Evolutionary conservation across 2,888 invertebrate genomes (phyloP).

Genomic region (Teinopalpus imperialis): DNA sequence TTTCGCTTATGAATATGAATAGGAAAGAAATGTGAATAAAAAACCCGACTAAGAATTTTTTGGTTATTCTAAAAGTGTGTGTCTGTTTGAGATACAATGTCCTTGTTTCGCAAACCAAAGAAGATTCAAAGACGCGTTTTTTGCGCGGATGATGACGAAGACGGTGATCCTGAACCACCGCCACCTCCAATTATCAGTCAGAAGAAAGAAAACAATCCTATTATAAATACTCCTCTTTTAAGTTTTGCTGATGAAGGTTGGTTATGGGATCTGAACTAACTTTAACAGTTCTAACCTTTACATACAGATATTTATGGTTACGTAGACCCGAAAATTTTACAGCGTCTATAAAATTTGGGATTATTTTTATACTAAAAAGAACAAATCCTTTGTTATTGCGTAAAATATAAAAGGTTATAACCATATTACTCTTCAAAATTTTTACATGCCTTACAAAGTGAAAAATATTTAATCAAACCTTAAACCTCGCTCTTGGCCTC

Average conservation of each 20-base stretch:
- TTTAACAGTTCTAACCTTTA: constrained; percentile 7
- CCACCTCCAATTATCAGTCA: constrained; percentile 76
- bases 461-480: too few species aligned
- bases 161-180: constrained; percentile 74
- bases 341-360: too few species aligned
- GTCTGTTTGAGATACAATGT: constrained; percentile 75
- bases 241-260: constrained; percentile 91
- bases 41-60: neutral
- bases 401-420: too few species aligned
- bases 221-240: constrained; percentile 83
- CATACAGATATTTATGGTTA: too few species aligned
- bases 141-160: constrained; percentile 86
- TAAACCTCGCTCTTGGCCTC: too few species aligned
- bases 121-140: constrained; percentile 90
- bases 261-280: constrained; percentile 2
- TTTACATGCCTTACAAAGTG: too few species aligned
- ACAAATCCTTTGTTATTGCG: too few species aligned
- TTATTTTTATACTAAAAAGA: too few species aligned
- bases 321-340: too few species aligned
- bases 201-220: constrained; percentile 72
- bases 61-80: neutral
- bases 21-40: neutral
- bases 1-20: neutral
- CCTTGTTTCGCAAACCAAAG: constrained; percentile 93
- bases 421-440: too few species aligned